Percentiles rank a stretch among this genome's conserved stretches.
Conservation (phyloP, 1,140 invertebrate genomes). For the roundworm (Caenorhabditis elegans) region DNA sequence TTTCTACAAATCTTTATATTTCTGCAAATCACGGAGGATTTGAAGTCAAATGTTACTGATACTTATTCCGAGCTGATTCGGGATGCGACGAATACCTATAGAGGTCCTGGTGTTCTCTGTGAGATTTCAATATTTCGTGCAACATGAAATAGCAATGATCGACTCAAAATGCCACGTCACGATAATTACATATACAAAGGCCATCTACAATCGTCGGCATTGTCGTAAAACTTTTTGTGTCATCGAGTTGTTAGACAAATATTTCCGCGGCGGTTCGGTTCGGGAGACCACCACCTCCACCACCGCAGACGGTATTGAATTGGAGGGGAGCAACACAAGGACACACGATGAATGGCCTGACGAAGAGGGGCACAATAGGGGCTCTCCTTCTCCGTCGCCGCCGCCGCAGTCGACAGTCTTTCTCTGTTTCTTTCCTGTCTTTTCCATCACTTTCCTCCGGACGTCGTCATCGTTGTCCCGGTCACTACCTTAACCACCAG, state of each 20-base stretch:
- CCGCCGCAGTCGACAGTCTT: neutral
- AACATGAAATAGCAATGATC: neutral
- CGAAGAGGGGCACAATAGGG: slow-evolving; percentile 12
- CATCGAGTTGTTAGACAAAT: slow-evolving; percentile 33
- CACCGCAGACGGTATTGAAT: slow-evolving; percentile 32
- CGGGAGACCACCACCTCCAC: slow-evolving; percentile 1
- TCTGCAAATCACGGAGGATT: too few species aligned
- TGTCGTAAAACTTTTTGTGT: slow-evolving; percentile 32
- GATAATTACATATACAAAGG: slow-evolving; percentile 22
- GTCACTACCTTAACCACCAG: slow-evolving; percentile 23
- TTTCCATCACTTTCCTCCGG: slow-evolving; percentile 18
- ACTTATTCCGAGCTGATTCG: too few species aligned
- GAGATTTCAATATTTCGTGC: too few species aligned
- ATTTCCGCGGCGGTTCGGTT: slow-evolving; percentile 13
- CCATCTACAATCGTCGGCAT: slow-evolving; percentile 7
- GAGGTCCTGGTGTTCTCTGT: too few species aligned
- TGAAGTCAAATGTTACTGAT: too few species aligned
- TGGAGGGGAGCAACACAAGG: slow-evolving; percentile 30
- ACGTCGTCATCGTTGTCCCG: slow-evolving; percentile 28
- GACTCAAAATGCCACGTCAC: neutral
- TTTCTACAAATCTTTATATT: too few species aligned
- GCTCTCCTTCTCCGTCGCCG: slow-evolving; percentile 16
- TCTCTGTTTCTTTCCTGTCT: neutral
- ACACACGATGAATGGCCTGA: slow-evolving; percentile 25
- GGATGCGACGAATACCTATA: too few species aligned